Base-by-base conservation (phyloP, 2,888 invertebrate genomes). In the Pycnomerus fuliginosus region DNA sequence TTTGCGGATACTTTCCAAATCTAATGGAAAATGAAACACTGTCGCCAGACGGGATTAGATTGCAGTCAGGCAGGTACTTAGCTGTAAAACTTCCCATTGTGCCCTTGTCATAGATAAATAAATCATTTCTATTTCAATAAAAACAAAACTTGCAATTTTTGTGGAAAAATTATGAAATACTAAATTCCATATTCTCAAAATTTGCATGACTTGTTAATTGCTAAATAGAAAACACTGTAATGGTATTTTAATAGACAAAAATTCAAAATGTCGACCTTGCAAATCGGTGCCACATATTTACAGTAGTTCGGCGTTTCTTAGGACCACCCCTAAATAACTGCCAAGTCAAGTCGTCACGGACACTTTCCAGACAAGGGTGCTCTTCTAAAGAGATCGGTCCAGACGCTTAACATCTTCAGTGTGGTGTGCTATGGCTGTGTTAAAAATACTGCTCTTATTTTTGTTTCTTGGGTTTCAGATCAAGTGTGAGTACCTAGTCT, bases 321-420 rank as follows among this genome's bases (percentile, higher is more conserved):
- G 15, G 29, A 33, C 41, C 32, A 28, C 27, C 41, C 41, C 28
- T 15, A 40, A 13, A 24, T 37, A 34, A 30, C 31, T 13, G 35
- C 30, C 13, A 36, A 35, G 31, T 15, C 25, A 36, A 30, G 43
- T 28, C 32, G 43, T 25, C 15, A 31, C 25, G 7, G 43, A 43
- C 31, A 36, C 27, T 37, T 25, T 43, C 43, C 43, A 43, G 43
- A 43, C 43, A 33, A 27, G 43, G 43, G 43, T 43, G 36, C 20
- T 35, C 42, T 43, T 43, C 31, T 37, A 20, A 29, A 22, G 17
- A 39, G 39, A 34, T 28, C 30, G 34, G 34, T 41, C 36, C 36
- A 43, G 36, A 43, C 42, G 29, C 17, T 37, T 17, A 41, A 41
- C 24, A 32, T 41, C 43, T 36, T 30, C 16, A 41, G 39, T n/a